Evolutionary conservation across 2,888 invertebrate species (phyloP).

Genomic region (Cylindroiulus punctatus): DNA sequence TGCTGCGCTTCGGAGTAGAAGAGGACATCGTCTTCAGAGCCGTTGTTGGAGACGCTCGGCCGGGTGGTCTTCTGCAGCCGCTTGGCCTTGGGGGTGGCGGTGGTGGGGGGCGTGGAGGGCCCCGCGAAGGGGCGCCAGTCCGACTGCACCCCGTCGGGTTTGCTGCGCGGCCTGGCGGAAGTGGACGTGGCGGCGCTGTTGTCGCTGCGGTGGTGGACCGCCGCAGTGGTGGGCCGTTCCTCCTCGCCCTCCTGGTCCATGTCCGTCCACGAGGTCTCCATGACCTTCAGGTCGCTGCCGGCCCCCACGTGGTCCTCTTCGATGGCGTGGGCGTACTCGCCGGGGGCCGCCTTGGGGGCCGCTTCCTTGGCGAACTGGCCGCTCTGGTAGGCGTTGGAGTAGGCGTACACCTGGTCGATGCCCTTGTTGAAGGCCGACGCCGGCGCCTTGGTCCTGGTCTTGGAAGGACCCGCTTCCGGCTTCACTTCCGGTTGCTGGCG

Average conservation of each 20-base stretch:
- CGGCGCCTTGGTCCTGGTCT: neutral
- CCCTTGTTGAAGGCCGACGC: slow-evolving; percentile 22
- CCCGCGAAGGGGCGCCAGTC: slow-evolving; percentile 55
- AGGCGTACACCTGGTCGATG: slow-evolving; percentile 47
- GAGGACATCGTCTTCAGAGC: neutral
- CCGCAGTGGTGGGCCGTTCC: neutral
- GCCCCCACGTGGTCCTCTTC: neutral
- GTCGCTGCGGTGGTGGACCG: slow-evolving; percentile 26
- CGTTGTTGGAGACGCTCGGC: neutral
- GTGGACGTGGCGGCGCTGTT: neutral
- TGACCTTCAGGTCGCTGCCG: slow-evolving; percentile 10
- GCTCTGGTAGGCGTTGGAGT: slow-evolving; percentile 2
- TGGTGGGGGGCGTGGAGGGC: slow-evolving; percentile 44
- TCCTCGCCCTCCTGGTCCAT: neutral
- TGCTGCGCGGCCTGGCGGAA: neutral
- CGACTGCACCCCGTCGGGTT: slow-evolving; percentile 46
- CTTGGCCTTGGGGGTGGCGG: neutral
- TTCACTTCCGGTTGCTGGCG: neutral
- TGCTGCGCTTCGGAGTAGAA: slow-evolving; percentile 47
- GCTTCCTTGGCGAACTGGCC: neutral
- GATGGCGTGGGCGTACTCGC: slow-evolving; percentile 54
- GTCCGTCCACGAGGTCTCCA: slow-evolving; percentile 50
- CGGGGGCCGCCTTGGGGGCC: neutral
- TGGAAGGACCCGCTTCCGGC: neutral
- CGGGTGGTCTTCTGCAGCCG: neutral